Evolutionary conservation across 1,140 invertebrate genomes (phyloP).

Genomic region (Octopus bimaculoides): DNA sequence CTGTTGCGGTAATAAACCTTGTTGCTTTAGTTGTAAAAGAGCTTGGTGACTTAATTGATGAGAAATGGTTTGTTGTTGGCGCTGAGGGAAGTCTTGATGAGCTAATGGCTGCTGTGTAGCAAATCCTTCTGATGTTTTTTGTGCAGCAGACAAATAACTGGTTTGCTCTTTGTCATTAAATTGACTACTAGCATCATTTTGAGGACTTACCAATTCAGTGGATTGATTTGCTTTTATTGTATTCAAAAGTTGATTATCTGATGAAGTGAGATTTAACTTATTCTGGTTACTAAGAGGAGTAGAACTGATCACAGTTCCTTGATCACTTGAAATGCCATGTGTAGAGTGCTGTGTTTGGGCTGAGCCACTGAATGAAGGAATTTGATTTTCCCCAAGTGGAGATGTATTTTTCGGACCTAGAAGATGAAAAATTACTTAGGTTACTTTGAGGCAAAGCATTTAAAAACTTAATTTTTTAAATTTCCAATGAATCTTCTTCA

Average conservation of each 20-base stretch:
- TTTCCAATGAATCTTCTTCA: too few species aligned
- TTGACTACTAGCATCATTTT: not conserved
- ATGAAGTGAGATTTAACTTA: not conserved
- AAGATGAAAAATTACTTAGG: too few species aligned
- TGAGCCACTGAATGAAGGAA: too few species aligned
- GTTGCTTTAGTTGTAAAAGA: not conserved
- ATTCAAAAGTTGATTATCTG: not conserved
- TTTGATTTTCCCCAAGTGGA: too few species aligned
- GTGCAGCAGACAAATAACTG: not conserved
- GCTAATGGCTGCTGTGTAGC: not conserved
- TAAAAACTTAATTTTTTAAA: too few species aligned
- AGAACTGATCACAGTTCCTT: too few species aligned
- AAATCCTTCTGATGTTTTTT: not conserved
- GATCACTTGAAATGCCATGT: too few species aligned
- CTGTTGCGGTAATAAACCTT: not conserved
- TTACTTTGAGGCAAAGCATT: too few species aligned
- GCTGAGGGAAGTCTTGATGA: slow-evolving; percentile 11
- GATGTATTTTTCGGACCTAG: too few species aligned
- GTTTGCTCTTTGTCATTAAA: not conserved
- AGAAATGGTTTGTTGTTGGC: slow-evolving; percentile 1
- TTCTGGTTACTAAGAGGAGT: not conserved
- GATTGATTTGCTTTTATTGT: not conserved
- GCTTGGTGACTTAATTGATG: not conserved
- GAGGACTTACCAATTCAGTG: not conserved
- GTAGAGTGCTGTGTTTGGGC: too few species aligned